Evolutionary conservation across 2,888 invertebrate genomes (phyloP), one percentile per base, ranked within the genome.

Genomic region (Lycaena phlaeas): DNA sequence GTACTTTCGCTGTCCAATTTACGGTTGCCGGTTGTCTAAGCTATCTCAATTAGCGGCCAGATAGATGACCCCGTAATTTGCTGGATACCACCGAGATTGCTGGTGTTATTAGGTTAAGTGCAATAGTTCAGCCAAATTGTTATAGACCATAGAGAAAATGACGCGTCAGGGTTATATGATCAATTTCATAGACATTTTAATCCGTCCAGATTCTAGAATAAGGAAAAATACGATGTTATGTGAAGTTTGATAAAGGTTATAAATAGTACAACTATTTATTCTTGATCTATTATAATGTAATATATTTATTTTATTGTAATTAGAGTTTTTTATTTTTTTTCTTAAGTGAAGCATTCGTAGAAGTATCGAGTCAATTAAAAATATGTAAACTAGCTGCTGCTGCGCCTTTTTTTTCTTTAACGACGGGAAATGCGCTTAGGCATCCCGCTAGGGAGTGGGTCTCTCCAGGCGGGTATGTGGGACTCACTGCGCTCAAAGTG

Each of bases 11-110:
- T 76, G 64, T 82, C 70, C 64, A 64, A 78, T 82, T 81, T 79
- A 69, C 72, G 67, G 70, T 72, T 67, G 68, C 67, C 76, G 69
- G 69, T 70, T 70, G 69, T 72, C 72, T 73, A 61, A 79, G 79
- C 81, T 75, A 77, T 79, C 82, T 81, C 82, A 82, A 81, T 82
- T 82, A 82, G 81, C 68, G 69, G 66, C 66, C 66, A 61, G 68
- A 72, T 73, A 69, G 76, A 77, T 77, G 81, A 81, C 78, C 78
- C 68, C 67, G 73, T 68, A n/a, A n/a, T n/a, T n/a, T n/a, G n/a
- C n/a, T n/a, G 67, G 75, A 69, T 62, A 61, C 51, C 52, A 52
- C 48, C 43, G 48, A 66, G 68, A 73, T 74, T 71, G 67, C 69
- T 44, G 51, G 62, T 52, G 68, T 64, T 73, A 69, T 69, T 68